Conservation (phyloP, 2,888 invertebrate species). For the Podabrus alpinus region DNA sequence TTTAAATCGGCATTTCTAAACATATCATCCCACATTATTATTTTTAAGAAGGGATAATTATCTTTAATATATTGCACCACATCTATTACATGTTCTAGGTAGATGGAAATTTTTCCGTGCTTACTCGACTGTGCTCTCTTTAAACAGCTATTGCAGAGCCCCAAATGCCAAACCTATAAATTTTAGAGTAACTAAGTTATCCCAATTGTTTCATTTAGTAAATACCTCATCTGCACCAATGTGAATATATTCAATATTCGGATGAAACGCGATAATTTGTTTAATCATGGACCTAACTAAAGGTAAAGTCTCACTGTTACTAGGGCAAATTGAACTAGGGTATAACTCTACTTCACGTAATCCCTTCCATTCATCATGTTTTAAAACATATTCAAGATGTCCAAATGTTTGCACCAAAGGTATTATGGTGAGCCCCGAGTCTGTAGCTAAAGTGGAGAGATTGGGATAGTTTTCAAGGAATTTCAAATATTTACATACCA, state of each 20-base stretch:
- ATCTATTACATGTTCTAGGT: constrained; percentile 68
- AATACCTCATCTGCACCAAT: constrained; percentile 80
- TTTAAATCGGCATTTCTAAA: constrained; percentile 64
- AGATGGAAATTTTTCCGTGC: constrained; percentile 63
- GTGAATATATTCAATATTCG: constrained; percentile 69
- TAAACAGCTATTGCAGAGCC: constrained; percentile 63
- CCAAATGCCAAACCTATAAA: constrained; percentile 73
- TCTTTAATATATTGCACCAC: constrained; percentile 65
- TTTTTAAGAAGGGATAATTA: constrained; percentile 64
- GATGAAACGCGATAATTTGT: constrained; percentile 72
- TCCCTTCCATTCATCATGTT: constrained; percentile 68
- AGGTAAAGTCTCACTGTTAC: constrained; percentile 63
- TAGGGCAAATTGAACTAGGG: constrained; percentile 77
- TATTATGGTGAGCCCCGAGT: constrained; percentile 70
- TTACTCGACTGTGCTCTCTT: constrained; percentile 56
- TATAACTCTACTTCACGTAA: constrained; percentile 69
- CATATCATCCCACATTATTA: constrained; percentile 91
- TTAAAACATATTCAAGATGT: constrained; percentile 83
- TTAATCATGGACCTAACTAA: constrained; percentile 71
- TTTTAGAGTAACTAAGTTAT: background rate
- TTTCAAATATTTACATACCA: constrained; percentile 34
- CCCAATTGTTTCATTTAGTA: background rate
- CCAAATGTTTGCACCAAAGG: constrained; percentile 88
- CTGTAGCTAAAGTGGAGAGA: constrained; percentile 57
- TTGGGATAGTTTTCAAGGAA: background rate